Conservation (phyloP, 1,140 invertebrate genomes). For the Pemphigus obesinymphae region DNA sequence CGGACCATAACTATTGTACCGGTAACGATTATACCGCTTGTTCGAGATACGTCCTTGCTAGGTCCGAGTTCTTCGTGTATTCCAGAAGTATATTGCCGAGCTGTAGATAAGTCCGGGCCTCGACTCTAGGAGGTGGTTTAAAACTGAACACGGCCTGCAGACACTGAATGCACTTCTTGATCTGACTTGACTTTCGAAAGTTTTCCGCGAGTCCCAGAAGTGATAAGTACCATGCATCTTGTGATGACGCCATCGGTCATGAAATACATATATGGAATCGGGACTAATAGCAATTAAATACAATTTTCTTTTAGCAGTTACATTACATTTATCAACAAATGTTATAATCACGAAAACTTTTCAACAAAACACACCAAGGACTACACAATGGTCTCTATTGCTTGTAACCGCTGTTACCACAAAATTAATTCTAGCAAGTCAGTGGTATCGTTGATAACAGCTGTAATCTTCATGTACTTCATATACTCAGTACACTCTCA, state of each 20-base stretch:
- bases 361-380: slow-evolving; percentile 28
- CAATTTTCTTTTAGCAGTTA: slow-evolving; percentile 34
- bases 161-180: slow-evolving; percentile 93
- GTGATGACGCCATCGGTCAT: slow-evolving; percentile 64
- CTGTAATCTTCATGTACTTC: too few relatives aligned
- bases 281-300: background rate
- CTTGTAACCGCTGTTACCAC: background rate
- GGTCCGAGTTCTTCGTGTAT: slow-evolving; percentile 90
- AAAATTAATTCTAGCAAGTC: background rate
- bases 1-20: too few relatives aligned
- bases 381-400: too few relatives aligned
- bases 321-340: slow-evolving; percentile 39
- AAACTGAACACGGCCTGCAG: slow-evolving; percentile 93
- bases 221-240: slow-evolving; percentile 94
- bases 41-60: slow-evolving; percentile 88
- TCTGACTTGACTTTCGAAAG: slow-evolving; percentile 90
- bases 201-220: slow-evolving; percentile 91
- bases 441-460: background rate
- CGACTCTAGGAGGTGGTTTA: slow-evolving; percentile 84
- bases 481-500: too few relatives aligned
- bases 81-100: slow-evolving; percentile 88
- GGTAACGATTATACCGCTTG: slow-evolving; percentile 70
- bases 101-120: slow-evolving; percentile 92
- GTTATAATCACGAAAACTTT: slow-evolving; percentile 33
- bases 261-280: background rate